phyloP scores from a whole-genome alignment of 2,113 vertebrate genomes.

The Trinectes maculatus region DNA sequence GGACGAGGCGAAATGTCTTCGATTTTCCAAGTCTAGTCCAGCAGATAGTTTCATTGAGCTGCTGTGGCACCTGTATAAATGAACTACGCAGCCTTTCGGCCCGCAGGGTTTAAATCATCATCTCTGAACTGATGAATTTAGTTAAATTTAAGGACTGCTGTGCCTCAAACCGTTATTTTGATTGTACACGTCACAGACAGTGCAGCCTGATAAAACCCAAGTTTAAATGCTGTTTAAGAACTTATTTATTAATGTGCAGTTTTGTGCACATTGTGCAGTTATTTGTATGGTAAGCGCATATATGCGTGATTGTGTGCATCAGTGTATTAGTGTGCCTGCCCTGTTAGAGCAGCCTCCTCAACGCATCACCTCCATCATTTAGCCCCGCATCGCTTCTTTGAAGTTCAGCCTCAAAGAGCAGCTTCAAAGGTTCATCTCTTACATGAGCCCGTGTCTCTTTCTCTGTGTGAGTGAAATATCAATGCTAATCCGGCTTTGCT shows the following conservation, averaged over 20 bases:
- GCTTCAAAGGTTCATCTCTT: slow-evolving; percentile 74
- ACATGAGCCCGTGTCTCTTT: slow-evolving; percentile 57
- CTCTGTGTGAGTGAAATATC: slow-evolving; percentile 76
- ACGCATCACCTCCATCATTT: slow-evolving; percentile 50
- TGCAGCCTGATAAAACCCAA: neutral
- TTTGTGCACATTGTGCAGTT: neutral
- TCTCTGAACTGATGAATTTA: neutral
- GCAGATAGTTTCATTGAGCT: neutral
- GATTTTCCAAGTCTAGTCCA: neutral
- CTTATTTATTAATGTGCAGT: neutral
- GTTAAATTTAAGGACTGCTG: neutral
- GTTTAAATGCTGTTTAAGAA: too few relatives aligned
- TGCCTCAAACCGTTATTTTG: neutral
- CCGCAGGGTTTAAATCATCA: neutral
- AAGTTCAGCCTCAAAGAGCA: slow-evolving; percentile 72
- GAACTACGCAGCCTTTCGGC: neutral
- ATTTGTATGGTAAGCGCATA: neutral
- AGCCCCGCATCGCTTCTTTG: slow-evolving; percentile 57
- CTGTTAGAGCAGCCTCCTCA: slow-evolving; percentile 13
- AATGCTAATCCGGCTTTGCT: slow-evolving; percentile 59
- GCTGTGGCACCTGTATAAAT: neutral
- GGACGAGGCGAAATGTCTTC: neutral
- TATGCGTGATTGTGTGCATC: slow-evolving; percentile 11
- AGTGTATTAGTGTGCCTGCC: slow-evolving; percentile 7
- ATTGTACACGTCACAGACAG: neutral